phyloP scores from a whole-genome alignment of 2,797 vertebrate genomes.

The Myotis pilosus region DNA sequence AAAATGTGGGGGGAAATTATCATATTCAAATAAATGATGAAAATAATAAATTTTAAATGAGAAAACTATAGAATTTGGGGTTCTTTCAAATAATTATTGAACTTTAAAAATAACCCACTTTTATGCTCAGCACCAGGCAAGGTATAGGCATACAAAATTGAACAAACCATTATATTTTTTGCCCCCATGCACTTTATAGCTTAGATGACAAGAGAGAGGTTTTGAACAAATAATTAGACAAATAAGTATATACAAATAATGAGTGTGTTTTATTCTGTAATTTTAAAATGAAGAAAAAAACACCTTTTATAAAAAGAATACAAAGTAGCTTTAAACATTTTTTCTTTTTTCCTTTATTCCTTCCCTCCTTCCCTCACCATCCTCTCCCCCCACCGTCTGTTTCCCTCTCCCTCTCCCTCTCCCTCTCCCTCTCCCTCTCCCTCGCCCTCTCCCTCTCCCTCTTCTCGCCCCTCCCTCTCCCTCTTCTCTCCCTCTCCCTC shows the following conservation, averaged over 20 bases:
- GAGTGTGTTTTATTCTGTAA: neutral
- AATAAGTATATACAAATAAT: neutral
- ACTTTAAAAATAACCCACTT: neutral
- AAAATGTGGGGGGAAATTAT: neutral
- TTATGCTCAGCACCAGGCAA: neutral
- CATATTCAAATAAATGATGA: neutral
- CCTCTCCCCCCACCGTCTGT: neutral
- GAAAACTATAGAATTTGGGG: neutral
- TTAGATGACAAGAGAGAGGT: neutral
- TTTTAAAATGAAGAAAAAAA: neutral
- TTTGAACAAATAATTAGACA: neutral
- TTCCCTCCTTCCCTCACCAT: neutral
- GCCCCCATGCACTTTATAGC: neutral
- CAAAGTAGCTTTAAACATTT: neutral
- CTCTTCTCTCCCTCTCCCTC: too few species aligned
- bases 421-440: neutral
- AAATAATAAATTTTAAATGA: neutral
- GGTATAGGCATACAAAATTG: neutral
- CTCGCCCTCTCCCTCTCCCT: too few species aligned
- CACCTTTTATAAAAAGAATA: neutral
- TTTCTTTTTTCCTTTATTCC: neutral
- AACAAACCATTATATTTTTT: neutral
- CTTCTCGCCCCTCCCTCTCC: fast-evolving
- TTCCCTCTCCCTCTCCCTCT: neutral
- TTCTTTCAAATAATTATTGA: conserved; percentile 15